phyloP scores from a whole-genome alignment of 2,113 vertebrate species.

The Alligator mississippiensis region DNA sequence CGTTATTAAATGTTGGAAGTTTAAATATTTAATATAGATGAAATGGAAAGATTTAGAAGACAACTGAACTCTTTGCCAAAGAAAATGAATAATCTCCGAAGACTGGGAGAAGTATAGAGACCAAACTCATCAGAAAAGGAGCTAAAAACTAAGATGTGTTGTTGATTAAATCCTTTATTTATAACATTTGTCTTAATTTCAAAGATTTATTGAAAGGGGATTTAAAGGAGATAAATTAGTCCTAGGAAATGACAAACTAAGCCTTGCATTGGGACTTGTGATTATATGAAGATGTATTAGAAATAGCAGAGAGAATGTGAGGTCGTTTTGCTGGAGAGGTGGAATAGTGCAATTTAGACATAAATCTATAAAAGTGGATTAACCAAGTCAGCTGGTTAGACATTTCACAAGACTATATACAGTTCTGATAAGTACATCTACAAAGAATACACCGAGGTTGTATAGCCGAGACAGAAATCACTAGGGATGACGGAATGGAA shows the following conservation, averaged over 20 bases:
- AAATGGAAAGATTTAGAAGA: constrained; percentile 53
- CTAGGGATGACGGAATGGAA: neutral
- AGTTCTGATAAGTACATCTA: neutral
- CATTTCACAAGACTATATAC: neutral
- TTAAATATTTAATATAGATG: constrained; percentile 67
- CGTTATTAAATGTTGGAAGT: constrained; percentile 59
- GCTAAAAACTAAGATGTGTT: neutral
- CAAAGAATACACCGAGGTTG: neutral
- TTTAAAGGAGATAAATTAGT: constrained; percentile 46
- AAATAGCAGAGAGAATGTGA: constrained; percentile 1
- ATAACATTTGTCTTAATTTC: constrained; percentile 63
- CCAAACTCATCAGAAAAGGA: constrained; percentile 14
- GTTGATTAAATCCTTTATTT: constrained; percentile 59
- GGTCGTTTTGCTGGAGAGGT: neutral
- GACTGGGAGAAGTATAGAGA: neutral
- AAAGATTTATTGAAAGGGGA: constrained; percentile 51
- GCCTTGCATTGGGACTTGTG: constrained; percentile 41
- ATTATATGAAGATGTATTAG: constrained; percentile 15
- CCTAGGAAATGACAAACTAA: constrained; percentile 43
- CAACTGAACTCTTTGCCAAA: neutral
- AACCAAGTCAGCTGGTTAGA: neutral
- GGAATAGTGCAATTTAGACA: neutral
- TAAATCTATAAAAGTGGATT: constrained; percentile 38
- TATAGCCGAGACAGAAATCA: constrained; percentile 8
- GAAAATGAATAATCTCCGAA: constrained; percentile 30